phyloP scores from a whole-genome alignment of 2,797 vertebrate genomes.

The Petrocephalus schoutedeni region DNA sequence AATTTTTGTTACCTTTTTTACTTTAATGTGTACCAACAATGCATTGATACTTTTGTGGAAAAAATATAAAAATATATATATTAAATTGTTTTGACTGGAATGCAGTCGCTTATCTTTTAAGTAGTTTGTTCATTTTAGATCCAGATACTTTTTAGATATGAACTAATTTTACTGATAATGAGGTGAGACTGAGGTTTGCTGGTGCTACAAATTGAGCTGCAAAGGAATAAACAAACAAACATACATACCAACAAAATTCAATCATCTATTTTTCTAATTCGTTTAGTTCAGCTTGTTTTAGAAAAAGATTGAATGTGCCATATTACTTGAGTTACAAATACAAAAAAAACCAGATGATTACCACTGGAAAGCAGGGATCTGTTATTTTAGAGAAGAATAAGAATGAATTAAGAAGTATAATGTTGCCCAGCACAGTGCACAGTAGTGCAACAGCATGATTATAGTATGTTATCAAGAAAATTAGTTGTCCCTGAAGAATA shows the following conservation, averaged over 20 bases:
- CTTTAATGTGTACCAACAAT: neutral
- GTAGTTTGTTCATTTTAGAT: neutral
- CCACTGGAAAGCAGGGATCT: slow-evolving; percentile 43
- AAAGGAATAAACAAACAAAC: neutral
- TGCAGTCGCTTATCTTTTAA: neutral
- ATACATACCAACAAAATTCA: neutral
- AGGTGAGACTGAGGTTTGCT: neutral
- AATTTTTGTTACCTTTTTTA: too few species aligned
- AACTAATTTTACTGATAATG: neutral
- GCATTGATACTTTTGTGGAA: neutral
- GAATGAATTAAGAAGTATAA: slow-evolving; percentile 63
- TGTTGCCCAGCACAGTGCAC: slow-evolving; percentile 62
- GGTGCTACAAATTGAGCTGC: neutral
- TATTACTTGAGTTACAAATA: neutral
- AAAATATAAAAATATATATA: neutral
- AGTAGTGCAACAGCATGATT: slow-evolving; percentile 69
- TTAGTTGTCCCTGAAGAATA: slow-evolving; percentile 65
- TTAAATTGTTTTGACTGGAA: neutral
- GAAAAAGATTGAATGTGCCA: neutral
- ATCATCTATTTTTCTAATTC: neutral
- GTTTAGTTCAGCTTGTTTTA: neutral
- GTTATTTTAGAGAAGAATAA: slow-evolving; percentile 44
- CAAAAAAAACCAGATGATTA: slow-evolving; percentile 35
- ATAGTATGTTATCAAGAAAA: slow-evolving; percentile 73
- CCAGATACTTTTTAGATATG: neutral